These are phyloP conservation scores for Bothrops alternatus DNA, from an alignment of 2,797 vertebrate species.

Conservation along the genomic window DNA sequence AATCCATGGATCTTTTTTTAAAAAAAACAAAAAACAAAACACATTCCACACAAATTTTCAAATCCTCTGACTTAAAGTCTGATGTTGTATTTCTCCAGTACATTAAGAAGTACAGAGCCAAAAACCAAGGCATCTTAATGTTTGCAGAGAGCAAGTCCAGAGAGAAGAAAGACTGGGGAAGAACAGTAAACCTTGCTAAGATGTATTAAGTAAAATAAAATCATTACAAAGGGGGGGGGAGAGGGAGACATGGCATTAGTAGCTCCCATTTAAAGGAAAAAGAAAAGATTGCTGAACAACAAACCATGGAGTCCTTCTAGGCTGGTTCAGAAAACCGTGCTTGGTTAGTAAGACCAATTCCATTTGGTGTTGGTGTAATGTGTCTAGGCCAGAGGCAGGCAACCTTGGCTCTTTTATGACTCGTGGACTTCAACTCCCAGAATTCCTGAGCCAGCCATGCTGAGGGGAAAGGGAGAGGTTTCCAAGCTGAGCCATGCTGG, in stretches of 20 bases:
- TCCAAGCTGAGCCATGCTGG: too few species aligned
- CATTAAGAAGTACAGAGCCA: background rate
- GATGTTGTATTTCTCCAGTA: background rate
- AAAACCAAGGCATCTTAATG: background rate
- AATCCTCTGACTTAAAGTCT: background rate
- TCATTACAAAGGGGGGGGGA: background rate
- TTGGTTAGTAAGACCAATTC: background rate
- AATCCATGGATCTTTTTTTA: background rate
- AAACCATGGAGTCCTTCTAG: background rate
- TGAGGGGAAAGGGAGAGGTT: too few species aligned
- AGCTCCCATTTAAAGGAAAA: background rate
- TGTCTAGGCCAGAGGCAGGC: background rate
- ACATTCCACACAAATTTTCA: background rate
- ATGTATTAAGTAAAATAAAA: background rate
- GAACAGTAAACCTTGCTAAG: background rate
- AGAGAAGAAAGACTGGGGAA: background rate
- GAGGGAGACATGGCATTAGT: background rate
- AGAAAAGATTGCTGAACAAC: background rate
- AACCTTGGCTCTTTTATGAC: too few species aligned
- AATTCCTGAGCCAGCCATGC: too few species aligned
- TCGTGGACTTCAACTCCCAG: too few species aligned
- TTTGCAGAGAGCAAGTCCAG: background rate
- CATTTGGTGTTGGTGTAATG: background rate
- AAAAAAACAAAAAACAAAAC: too few species aligned
- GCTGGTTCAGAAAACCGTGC: background rate